Evolutionary conservation across 2,888 invertebrate genomes (phyloP).

Genomic region (Thereva nobilitata): DNA sequence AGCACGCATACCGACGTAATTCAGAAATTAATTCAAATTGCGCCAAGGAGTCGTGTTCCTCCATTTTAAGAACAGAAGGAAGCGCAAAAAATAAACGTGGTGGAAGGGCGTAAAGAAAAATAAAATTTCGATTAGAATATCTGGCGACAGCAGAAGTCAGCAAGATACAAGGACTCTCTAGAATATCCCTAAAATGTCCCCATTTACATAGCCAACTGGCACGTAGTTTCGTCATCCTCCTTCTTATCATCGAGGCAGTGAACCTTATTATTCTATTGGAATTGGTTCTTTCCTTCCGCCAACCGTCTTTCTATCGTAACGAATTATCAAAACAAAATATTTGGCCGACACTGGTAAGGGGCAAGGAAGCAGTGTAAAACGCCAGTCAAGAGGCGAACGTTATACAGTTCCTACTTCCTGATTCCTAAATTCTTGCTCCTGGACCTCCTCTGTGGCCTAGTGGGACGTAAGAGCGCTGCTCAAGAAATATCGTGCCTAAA

Average conservation of each 20-base stretch:
- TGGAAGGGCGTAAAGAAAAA: not conserved
- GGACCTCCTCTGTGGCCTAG: too few relatives aligned
- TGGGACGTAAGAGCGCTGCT: too few relatives aligned
- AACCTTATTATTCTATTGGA: constrained; percentile 21
- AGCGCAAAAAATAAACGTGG: not conserved
- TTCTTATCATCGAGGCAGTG: constrained; percentile 14
- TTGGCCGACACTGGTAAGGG: constrained; percentile 14
- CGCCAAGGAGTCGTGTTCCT: not conserved
- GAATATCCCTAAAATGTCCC: constrained; percentile 12
- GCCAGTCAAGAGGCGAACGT: not conserved
- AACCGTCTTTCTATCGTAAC: constrained; percentile 9
- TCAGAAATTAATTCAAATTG: too few relatives aligned
- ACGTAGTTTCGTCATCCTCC: not conserved
- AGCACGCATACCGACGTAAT: too few relatives aligned
- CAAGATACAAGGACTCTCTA: constrained; percentile 6
- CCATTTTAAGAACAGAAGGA: not conserved
- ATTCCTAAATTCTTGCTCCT: too few relatives aligned
- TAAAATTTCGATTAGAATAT: constrained; percentile 25
- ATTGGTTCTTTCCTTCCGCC: constrained; percentile 29
- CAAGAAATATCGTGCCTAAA: constrained; percentile 12
- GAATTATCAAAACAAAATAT: constrained; percentile 34
- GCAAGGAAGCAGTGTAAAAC: not conserved
- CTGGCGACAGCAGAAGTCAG: constrained; percentile 25
- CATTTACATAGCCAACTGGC: constrained; percentile 17
- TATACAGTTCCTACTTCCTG: too few relatives aligned